A percentile compares a stretch with the other conserved stretches of the same genome.
Conservation (phyloP, 2,888 invertebrate species). For the Anaspis maculata region DNA sequence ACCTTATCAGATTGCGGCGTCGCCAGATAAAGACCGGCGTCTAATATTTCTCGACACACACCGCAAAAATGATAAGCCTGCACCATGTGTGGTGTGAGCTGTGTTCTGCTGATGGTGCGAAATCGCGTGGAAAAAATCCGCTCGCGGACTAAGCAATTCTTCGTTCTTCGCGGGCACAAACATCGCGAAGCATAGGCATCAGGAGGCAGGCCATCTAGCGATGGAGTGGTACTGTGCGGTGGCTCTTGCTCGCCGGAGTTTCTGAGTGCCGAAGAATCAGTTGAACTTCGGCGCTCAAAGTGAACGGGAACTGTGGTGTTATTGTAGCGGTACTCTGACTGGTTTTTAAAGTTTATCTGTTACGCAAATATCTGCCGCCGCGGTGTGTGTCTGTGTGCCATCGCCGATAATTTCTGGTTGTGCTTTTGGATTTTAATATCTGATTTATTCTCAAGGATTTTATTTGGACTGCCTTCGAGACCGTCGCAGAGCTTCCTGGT, state of each 20-base stretch:
- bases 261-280: constrained; percentile 27
- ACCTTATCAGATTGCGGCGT: constrained; percentile 9
- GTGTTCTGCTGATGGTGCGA: no score
- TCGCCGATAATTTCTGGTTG: constrained; percentile 8
- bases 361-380: constrained; percentile 16
- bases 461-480: background rate
- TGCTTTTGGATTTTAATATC: constrained; percentile 12
- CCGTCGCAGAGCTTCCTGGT: no score
- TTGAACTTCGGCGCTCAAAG: constrained; percentile 27
- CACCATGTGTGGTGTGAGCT: no score
- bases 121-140: constrained; percentile 5
- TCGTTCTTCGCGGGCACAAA: no score
- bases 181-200: no score
- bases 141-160: constrained; percentile 4
- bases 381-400: constrained; percentile 13
- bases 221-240: no score
- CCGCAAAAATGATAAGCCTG: no score
- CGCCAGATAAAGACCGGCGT: constrained; percentile 1
- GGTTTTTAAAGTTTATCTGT: constrained; percentile 24
- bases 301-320: constrained; percentile 27
- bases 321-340: constrained; percentile 29
- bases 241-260: constrained; percentile 7
- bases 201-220: no score
- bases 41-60: no score
- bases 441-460: constrained; percentile 9